Evolutionary conservation across 2,797 vertebrate species (phyloP).

Genomic region (Ataeniobius toweri): DNA sequence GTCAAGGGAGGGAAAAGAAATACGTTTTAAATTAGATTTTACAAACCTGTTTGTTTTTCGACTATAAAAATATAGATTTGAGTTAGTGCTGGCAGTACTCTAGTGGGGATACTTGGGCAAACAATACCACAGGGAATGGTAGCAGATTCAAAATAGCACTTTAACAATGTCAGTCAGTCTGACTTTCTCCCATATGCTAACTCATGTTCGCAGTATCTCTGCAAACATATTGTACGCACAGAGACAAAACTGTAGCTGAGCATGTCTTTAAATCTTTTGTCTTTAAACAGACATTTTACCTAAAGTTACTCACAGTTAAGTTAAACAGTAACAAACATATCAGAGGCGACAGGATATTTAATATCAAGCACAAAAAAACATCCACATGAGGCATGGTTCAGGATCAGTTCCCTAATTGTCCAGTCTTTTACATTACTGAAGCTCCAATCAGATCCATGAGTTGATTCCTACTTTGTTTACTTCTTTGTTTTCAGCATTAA

Average conservation of each 20-base stretch:
- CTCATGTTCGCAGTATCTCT: neutral
- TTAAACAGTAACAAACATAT: neutral
- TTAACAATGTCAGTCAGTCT: neutral
- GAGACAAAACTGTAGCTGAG: neutral
- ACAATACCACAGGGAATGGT: neutral
- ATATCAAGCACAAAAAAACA: neutral
- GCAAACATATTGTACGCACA: neutral
- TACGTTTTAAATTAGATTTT: slow-evolving; percentile 4
- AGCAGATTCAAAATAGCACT: neutral
- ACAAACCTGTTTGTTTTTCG: neutral
- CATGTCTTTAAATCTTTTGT: neutral
- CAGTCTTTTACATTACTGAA: too few relatives aligned
- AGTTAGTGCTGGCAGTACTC: neutral
- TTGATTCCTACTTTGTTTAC: neutral
- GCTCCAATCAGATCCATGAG: too few relatives aligned
- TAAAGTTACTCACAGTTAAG: neutral
- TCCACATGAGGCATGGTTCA: neutral
- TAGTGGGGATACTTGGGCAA: neutral
- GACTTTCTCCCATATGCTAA: neutral
- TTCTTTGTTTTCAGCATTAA: neutral
- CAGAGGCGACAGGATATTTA: neutral
- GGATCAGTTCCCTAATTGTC: neutral
- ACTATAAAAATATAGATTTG: neutral
- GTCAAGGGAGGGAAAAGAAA: slow-evolving; percentile 22
- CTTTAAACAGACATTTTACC: neutral